Percentiles rank a stretch among this genome's conserved stretches.
Evolutionary conservation across 2,888 invertebrate species (phyloP).

Genomic region (Altica lythri): DNA sequence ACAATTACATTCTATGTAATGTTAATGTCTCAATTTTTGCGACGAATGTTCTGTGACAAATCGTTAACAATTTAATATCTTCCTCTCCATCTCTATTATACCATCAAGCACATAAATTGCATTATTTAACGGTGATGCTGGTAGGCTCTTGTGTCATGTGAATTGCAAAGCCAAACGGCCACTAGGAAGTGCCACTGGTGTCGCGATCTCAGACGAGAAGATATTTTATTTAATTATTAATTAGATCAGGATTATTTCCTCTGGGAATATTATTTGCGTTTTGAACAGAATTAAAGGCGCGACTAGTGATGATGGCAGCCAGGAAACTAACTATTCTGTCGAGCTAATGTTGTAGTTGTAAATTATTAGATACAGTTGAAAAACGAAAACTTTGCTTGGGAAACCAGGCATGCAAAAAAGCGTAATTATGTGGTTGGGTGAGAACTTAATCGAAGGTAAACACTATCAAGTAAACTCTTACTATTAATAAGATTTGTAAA

Average conservation of each 20-base stretch:
- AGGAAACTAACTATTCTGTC: background rate
- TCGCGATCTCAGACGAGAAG: background rate
- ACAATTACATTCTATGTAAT: too few species aligned
- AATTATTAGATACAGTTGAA: background rate
- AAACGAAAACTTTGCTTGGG: background rate
- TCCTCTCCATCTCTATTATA: background rate
- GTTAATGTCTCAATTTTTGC: too few species aligned
- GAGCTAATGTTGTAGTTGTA: background rate
- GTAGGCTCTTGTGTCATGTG: background rate
- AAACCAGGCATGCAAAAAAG: background rate
- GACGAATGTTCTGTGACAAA: background rate
- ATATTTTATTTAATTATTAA: background rate
- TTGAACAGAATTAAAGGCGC: background rate
- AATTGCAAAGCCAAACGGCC: conserved; percentile 1
- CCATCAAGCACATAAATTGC: too few species aligned
- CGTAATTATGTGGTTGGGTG: background rate
- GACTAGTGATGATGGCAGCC: background rate
- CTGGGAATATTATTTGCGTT: conserved; percentile 2
- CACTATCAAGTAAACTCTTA: too few species aligned
- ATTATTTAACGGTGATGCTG: background rate
- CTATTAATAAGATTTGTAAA: too few species aligned
- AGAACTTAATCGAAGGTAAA: background rate
- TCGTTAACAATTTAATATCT: background rate
- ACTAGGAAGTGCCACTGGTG: conserved; percentile 1
- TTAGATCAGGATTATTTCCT: background rate